Evolutionary conservation across 2,888 invertebrate genomes (phyloP).

Genomic region (Odontocerum albicorne): DNA sequence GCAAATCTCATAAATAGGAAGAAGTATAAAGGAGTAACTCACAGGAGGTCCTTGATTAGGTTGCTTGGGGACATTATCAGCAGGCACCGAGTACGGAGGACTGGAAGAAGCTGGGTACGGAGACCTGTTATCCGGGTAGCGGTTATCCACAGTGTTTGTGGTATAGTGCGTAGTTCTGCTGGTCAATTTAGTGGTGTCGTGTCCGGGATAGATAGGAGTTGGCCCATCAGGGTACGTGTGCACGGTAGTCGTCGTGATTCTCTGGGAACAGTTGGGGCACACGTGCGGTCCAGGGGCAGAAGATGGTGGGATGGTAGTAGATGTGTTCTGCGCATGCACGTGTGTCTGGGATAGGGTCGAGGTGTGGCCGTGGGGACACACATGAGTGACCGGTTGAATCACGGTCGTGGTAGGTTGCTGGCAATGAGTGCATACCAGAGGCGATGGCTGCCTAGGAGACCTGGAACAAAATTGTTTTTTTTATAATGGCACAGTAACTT

Average conservation of each 20-base stretch:
- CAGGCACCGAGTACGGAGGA: conserved; percentile 28
- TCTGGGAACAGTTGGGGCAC: conserved; percentile 2
- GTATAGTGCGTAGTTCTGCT: conserved; percentile 41
- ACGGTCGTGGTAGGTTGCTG: conserved; percentile 25
- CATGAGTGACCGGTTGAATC: conserved; percentile 1
- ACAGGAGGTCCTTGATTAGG: conserved; percentile 26
- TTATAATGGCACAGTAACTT: not conserved
- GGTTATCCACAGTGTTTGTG: conserved; percentile 20
- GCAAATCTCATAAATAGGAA: too few relatives aligned
- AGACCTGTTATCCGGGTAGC: conserved; percentile 21
- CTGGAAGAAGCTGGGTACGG: conserved; percentile 20
- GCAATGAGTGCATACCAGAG: conserved; percentile 41
- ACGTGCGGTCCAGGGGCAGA: conserved; percentile 23
- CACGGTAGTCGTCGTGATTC: conserved; percentile 35
- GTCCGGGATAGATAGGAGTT: not conserved
- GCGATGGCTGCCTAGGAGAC: conserved; percentile 34
- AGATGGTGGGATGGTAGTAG: conserved; percentile 38
- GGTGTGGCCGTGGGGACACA: conserved; percentile 15
- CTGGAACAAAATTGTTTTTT: conserved; percentile 8
- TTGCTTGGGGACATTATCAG: conserved; percentile 20
- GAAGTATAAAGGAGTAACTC: conserved; percentile 6
- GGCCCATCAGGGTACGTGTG: conserved; percentile 17
- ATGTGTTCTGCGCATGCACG: conserved; percentile 40
- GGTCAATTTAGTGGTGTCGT: conserved; percentile 30
- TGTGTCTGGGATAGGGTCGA: not conserved